These are phyloP conservation scores for Argynnis bischoffii DNA, from an alignment of 2,888 invertebrate genomes.

Conservation along the genomic window DNA sequence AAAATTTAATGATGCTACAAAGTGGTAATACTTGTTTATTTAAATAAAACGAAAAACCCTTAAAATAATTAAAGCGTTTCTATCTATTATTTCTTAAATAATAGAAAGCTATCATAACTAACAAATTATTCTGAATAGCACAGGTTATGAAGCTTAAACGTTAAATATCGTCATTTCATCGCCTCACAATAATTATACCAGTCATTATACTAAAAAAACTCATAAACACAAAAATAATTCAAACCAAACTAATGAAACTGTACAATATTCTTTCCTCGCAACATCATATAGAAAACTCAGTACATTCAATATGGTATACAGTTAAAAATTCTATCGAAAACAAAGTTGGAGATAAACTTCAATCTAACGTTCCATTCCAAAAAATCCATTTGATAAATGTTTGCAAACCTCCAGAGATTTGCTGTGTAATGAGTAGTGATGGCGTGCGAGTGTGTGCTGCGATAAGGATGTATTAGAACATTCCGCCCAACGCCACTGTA, in stretches of 20 bases:
- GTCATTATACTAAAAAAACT: too few relatives aligned
- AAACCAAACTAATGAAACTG: background rate
- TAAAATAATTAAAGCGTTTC: too few relatives aligned
- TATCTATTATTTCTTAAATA: too few relatives aligned
- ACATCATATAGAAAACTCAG: background rate
- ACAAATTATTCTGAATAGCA: too few relatives aligned
- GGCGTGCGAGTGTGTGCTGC: slow-evolving; percentile 53
- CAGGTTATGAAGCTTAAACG: too few relatives aligned
- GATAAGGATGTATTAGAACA: slow-evolving; percentile 82
- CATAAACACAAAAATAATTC: background rate
- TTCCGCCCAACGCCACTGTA: slow-evolving; percentile 77
- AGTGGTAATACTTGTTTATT: too few relatives aligned
- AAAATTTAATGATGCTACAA: too few relatives aligned
- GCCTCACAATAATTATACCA: too few relatives aligned
- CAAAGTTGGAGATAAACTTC: slow-evolving; percentile 28
- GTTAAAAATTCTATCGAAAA: slow-evolving; percentile 12
- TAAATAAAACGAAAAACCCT: too few relatives aligned
- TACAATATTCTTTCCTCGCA: background rate
- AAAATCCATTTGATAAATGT: slow-evolving; percentile 44
- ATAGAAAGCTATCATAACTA: too few relatives aligned
- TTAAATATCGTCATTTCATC: too few relatives aligned
- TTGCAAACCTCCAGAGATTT: slow-evolving; percentile 41
- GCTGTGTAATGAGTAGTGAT: slow-evolving; percentile 44
- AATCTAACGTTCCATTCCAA: slow-evolving; percentile 33
- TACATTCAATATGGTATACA: background rate